A percentile compares a stretch with the other conserved stretches of the same genome.
phyloP scores from a whole-genome alignment of 2,797 vertebrate species.

The Acropternis orthonyx region DNA sequence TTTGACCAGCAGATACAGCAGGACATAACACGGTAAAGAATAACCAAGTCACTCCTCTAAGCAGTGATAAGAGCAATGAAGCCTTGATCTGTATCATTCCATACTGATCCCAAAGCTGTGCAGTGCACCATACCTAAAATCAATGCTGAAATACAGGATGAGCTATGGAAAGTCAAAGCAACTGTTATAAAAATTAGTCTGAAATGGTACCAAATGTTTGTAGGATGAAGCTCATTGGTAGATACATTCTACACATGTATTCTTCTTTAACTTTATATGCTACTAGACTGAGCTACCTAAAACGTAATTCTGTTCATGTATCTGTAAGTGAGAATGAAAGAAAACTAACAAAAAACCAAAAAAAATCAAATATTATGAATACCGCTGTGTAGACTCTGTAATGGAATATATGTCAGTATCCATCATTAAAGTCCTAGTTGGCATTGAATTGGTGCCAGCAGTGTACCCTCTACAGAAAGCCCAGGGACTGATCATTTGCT shows the following conservation, averaged over 20 bases:
- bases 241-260: background rate
- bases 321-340: background rate
- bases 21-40: background rate
- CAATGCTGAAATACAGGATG: background rate
- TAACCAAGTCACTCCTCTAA: background rate
- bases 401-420: constrained; percentile 11
- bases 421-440: constrained; percentile 40
- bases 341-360: background rate
- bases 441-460: constrained; percentile 13
- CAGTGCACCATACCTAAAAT: background rate
- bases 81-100: background rate
- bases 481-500: constrained; percentile 37
- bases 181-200: background rate
- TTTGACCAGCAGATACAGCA: background rate
- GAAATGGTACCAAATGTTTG: background rate
- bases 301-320: background rate
- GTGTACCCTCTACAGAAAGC: background rate
- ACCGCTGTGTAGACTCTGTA: background rate
- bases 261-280: background rate
- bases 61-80: background rate
- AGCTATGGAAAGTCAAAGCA: background rate
- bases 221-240: background rate
- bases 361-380: background rate
- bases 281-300: background rate
- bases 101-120: background rate